These are phyloP conservation scores for Nomia melanderi DNA, from an alignment of 1,140 invertebrate genomes.

Conservation along the genomic window DNA sequence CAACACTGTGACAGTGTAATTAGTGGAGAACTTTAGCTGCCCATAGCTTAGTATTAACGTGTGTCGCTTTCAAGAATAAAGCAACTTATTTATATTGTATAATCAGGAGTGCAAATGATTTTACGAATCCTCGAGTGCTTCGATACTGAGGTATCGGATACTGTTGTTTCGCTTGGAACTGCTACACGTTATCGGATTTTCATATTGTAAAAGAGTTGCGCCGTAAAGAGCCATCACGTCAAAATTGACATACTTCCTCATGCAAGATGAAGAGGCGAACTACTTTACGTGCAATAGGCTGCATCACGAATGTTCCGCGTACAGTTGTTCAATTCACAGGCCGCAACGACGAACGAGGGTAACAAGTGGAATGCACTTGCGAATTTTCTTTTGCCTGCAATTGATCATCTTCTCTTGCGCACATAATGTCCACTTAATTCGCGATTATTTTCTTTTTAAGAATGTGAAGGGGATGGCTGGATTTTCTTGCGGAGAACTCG, in stretches of 20 bases:
- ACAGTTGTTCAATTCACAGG: slow-evolving; percentile 12
- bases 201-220: slow-evolving; percentile 27
- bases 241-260: slow-evolving; percentile 23
- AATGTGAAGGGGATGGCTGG: slow-evolving; percentile 46
- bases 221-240: slow-evolving; percentile 17
- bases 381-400: slow-evolving; percentile 32
- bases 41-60: neutral
- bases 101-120: too few species aligned
- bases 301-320: neutral
- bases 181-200: neutral
- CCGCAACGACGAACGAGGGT: neutral
- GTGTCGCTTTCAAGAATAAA: neutral
- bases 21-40: neutral
- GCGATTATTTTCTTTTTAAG: slow-evolving; percentile 59
- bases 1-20: neutral
- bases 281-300: neutral
- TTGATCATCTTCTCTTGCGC: slow-evolving; percentile 26
- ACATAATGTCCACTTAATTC: slow-evolving; percentile 40
- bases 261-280: slow-evolving; percentile 16
- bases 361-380: slow-evolving; percentile 14
- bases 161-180: neutral
- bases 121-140: too few species aligned
- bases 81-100: neutral
- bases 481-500: slow-evolving; percentile 47
- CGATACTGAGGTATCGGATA: neutral